Percentiles rank a stretch among this genome's conserved stretches.
phyloP scores from a whole-genome alignment of 2,797 vertebrate genomes.

The Todus mexicanus region DNA sequence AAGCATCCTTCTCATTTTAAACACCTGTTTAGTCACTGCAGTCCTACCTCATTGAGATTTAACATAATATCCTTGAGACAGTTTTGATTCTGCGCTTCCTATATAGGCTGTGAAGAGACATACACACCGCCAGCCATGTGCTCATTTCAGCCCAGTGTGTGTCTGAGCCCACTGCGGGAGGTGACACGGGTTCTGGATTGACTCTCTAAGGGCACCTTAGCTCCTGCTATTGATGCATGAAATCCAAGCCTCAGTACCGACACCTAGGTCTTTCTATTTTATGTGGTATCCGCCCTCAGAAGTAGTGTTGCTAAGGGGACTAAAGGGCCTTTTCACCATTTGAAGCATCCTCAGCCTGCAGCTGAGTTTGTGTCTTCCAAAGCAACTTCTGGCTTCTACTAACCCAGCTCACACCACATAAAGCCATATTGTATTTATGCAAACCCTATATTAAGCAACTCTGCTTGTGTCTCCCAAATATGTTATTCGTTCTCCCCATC shows the following conservation, averaged over 20 bases:
- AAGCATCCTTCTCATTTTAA: neutral
- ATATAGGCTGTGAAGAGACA: rapidly evolving
- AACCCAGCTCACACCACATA: neutral
- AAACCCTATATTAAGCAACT: neutral
- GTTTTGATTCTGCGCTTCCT: neutral
- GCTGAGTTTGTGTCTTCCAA: neutral
- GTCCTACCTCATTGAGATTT: neutral
- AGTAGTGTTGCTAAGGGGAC: neutral
- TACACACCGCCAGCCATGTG: rapidly evolving
- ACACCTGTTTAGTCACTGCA: neutral
- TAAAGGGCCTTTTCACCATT: neutral
- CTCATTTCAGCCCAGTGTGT: rapidly evolving
- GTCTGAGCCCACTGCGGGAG: neutral
- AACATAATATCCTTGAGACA: neutral
- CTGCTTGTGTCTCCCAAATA: neutral
- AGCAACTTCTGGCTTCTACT: neutral
- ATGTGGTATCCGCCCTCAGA: neutral
- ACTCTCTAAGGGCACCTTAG: neutral
- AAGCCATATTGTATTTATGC: neutral
- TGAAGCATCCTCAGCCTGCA: neutral
- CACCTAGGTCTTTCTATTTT: neutral
- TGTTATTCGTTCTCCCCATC: neutral
- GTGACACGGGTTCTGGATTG: neutral
- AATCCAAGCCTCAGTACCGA: neutral
- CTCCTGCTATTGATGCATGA: neutral